A percentile compares a stretch with the other conserved stretches of the same genome.
phyloP scores from a whole-genome alignment of 2,888 invertebrate species.

The Myathropa florea region DNA sequence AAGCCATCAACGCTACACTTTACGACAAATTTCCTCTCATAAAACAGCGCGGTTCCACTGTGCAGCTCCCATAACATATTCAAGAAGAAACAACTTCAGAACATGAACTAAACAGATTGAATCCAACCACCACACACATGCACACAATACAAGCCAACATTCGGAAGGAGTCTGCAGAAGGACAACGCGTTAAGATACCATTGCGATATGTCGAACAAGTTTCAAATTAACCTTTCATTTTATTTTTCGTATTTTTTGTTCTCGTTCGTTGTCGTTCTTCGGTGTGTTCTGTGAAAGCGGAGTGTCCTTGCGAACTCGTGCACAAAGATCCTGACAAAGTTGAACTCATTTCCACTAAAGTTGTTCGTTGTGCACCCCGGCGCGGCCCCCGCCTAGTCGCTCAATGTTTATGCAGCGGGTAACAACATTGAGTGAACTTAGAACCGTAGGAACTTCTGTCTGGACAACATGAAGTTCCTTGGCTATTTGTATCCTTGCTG shows the following conservation, averaged over 20 bases:
- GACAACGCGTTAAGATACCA: constrained; percentile 45
- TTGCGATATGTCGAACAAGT: constrained; percentile 57
- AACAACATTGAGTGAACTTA: constrained; percentile 4
- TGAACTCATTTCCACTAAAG: constrained; percentile 22
- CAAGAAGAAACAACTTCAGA: neutral
- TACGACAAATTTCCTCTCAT: neutral
- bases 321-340: constrained; percentile 20
- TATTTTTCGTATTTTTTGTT: neutral
- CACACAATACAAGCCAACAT: neutral
- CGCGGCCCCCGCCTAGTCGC: neutral
- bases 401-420: constrained; percentile 18
- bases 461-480: constrained; percentile 21
- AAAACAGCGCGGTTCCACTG: neutral
- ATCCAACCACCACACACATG: constrained; percentile 10
- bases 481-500: constrained; percentile 6
- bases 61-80: neutral
- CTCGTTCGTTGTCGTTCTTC: neutral
- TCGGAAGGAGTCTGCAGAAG: neutral
- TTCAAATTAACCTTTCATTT: constrained; percentile 52
- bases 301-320: neutral
- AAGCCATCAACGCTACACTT: neutral
- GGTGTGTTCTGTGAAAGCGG: neutral
- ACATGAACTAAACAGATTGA: constrained; percentile 46
- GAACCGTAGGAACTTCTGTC: constrained; percentile 9
- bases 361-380: neutral